Percentiles rank a stretch among this genome's conserved stretches.
These are phyloP conservation scores for Drepana falcataria DNA, from an alignment of 2,888 invertebrate species.

Conservation along the genomic window DNA sequence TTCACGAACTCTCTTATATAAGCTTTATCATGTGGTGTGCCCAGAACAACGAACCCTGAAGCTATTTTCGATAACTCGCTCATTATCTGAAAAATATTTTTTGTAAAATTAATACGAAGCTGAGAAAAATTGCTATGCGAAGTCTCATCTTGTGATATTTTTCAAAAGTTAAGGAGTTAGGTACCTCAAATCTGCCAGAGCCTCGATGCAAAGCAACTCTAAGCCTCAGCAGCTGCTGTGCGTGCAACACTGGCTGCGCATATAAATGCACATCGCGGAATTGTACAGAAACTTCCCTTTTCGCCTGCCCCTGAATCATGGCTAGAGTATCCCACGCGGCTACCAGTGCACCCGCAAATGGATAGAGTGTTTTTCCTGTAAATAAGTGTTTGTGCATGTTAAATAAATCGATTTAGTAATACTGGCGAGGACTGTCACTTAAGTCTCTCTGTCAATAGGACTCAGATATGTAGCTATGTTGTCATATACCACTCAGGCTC, in stretches of 20 bases:
- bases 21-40: background rate
- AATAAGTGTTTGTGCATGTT: background rate
- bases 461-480: too few species aligned
- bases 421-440: too few species aligned
- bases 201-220: constrained; percentile 77
- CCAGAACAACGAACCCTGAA: constrained; percentile 23
- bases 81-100: constrained; percentile 23
- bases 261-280: constrained; percentile 80
- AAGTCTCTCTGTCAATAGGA: too few species aligned
- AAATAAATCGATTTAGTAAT: too few species aligned
- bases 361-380: constrained; percentile 80
- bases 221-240: constrained; percentile 67
- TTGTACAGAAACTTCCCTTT: constrained; percentile 81
- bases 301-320: constrained; percentile 68
- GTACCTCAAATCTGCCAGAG: constrained; percentile 71
- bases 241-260: constrained; percentile 71
- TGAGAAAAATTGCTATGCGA: too few species aligned
- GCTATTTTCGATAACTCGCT: constrained; percentile 30
- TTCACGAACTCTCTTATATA: background rate
- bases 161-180: too few species aligned
- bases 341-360: constrained; percentile 85
- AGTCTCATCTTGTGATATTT: background rate
- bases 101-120: background rate
- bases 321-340: constrained; percentile 83
- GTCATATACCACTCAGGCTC: too few species aligned